phyloP scores from a whole-genome alignment of 2,888 invertebrate species.

The Autographa gamma region DNA sequence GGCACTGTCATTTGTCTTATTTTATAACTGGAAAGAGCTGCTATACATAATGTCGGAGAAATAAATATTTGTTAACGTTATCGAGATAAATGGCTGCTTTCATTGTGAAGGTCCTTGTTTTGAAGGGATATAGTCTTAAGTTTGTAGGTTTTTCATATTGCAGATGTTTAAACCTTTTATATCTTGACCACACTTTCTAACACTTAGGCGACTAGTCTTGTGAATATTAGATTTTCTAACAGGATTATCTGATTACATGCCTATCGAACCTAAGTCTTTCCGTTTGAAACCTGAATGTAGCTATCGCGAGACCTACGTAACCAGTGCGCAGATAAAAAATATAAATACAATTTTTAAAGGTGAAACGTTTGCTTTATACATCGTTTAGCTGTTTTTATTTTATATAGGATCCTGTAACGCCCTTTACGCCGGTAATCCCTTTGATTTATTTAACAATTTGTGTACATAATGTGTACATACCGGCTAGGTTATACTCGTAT shows the following conservation, averaged over 20 bases:
- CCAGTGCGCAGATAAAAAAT: background rate
- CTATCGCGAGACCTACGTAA: too few species aligned
- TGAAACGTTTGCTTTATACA: background rate
- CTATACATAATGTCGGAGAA: background rate
- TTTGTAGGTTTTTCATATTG: background rate
- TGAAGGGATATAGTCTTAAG: background rate
- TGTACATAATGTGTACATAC: background rate
- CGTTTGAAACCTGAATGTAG: too few species aligned
- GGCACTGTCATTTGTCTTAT: conserved; percentile 9
- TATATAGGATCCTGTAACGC: background rate
- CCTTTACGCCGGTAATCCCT: background rate
- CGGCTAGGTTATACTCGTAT: background rate
- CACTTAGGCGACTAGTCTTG: too few species aligned
- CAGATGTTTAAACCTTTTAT: background rate
- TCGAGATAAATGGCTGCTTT: conserved; percentile 6
- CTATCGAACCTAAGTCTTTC: too few species aligned
- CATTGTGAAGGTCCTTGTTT: background rate
- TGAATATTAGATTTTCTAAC: too few species aligned
- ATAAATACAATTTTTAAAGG: background rate
- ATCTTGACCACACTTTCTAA: too few species aligned
- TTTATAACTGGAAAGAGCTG: conserved; percentile 4
- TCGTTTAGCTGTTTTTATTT: background rate
- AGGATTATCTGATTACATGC: too few species aligned
- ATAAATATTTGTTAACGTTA: conserved; percentile 7
- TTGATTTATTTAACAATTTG: background rate